Percentiles rank a stretch among this genome's conserved stretches.
These are phyloP conservation scores for Clarias magur DNA, from an alignment of 2,113 vertebrate genomes.

Conservation along the genomic window DNA sequence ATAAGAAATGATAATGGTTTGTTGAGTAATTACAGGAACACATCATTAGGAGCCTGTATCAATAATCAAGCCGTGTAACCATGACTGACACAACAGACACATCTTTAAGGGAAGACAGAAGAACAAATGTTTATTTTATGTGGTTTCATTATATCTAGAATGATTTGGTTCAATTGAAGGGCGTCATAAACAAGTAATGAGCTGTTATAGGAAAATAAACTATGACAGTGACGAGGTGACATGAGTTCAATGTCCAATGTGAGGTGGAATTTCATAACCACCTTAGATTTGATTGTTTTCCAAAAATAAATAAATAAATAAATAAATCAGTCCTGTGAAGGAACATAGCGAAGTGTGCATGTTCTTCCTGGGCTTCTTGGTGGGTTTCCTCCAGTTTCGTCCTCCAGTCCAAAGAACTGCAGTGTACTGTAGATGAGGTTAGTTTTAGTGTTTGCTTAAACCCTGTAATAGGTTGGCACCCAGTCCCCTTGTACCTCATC, in stretches of 20 bases:
- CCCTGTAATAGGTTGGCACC: no score
- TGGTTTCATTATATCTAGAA: no score
- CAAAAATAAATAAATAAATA: no score
- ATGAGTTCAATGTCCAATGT: no score
- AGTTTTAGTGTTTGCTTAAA: no score
- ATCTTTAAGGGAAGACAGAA: not conserved
- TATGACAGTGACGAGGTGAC: not conserved
- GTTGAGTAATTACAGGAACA: not conserved
- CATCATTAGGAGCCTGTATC: not conserved
- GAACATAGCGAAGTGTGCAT: no score
- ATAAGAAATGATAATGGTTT: not conserved
- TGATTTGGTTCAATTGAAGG: conserved; percentile 5
- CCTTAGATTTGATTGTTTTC: not conserved
- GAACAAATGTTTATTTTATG: not conserved
- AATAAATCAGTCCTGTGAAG: not conserved
- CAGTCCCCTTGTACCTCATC: no score
- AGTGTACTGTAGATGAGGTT: no score
- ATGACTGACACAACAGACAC: not conserved
- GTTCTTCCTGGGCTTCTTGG: no score
- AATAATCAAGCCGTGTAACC: not conserved
- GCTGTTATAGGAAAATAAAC: not conserved
- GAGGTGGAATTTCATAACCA: not conserved
- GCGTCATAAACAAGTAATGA: conserved; percentile 7
- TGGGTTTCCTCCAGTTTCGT: no score
- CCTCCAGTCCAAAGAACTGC: no score